A percentile compares a stretch with the other conserved stretches of the same genome.
These are phyloP conservation scores for Bergia sp. DNA, from an alignment of 92 coral and sea anemone genomes.

Conservation along the genomic window DNA sequence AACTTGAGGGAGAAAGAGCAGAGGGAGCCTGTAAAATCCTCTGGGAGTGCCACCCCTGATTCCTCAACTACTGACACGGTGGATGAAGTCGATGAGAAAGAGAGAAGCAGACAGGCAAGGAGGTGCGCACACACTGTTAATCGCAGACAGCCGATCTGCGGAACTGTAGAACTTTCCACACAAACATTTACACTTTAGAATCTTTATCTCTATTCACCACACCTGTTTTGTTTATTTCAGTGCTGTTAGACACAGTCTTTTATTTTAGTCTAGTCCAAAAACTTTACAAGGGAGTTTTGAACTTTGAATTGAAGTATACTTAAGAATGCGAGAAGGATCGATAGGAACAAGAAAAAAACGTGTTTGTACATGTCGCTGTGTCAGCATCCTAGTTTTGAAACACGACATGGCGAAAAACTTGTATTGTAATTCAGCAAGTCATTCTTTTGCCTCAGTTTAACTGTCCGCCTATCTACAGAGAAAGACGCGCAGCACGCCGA, in stretches of 20 bases:
- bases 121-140: constrained; percentile 58
- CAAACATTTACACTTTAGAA: too few species aligned
- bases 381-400: not conserved
- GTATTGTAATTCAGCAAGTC: not conserved
- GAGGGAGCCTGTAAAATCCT: constrained; percentile 78
- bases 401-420: not conserved
- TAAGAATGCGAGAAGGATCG: not conserved
- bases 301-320: not conserved
- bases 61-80: constrained; percentile 77
- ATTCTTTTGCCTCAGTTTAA: not conserved
- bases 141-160: not conserved
- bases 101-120: constrained; percentile 81
- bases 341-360: too few species aligned
- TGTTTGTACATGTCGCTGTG: too few species aligned
- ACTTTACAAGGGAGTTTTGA: too few species aligned
- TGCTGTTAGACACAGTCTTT: too few species aligned
- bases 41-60: constrained; percentile 86
- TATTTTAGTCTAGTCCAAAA: too few species aligned
- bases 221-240: too few species aligned
- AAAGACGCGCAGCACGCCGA: constrained; percentile 89
- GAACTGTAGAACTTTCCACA: too few species aligned
- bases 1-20: constrained; percentile 35
- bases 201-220: too few species aligned
- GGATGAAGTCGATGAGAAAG: constrained; percentile 86
- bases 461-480: constrained; percentile 46